Evolutionary conservation across 1,140 invertebrate species (phyloP).

Genomic region (Ectropis grisescens): DNA sequence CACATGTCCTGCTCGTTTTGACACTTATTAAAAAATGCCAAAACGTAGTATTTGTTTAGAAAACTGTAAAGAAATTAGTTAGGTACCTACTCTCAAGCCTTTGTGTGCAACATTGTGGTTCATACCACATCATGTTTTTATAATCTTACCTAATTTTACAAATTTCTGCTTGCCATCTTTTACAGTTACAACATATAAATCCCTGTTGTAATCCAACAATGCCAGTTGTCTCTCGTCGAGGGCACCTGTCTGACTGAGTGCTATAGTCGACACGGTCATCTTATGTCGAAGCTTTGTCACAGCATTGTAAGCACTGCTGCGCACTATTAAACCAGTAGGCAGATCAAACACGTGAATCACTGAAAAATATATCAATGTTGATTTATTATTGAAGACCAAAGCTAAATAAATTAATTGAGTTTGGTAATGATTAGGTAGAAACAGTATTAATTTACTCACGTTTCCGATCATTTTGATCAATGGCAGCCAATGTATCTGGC

Average conservation of each 20-base stretch:
- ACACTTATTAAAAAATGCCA: too few species aligned
- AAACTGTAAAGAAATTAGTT: too few species aligned
- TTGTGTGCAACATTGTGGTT: too few species aligned
- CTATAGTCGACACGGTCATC: slow-evolving; percentile 78
- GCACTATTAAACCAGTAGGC: slow-evolving; percentile 76
- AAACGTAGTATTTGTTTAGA: too few species aligned
- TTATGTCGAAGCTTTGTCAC: slow-evolving; percentile 73
- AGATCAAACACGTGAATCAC: slow-evolving; percentile 90
- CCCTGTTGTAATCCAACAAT: slow-evolving; percentile 59
- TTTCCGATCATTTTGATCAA: slow-evolving; percentile 86
- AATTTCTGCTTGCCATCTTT: slow-evolving; percentile 77
- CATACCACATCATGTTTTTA: too few species aligned
- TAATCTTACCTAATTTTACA: slow-evolving; percentile 83
- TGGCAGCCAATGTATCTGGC: slow-evolving; percentile 85
- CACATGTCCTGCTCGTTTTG: too few species aligned
- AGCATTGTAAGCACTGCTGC: slow-evolving; percentile 72
- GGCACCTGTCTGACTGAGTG: slow-evolving; percentile 84
- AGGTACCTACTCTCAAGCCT: too few species aligned
- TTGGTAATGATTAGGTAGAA: too few species aligned
- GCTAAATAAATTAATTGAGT: too few species aligned
- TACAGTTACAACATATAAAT: slow-evolving; percentile 72
- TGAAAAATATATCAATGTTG: too few species aligned
- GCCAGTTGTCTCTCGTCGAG: slow-evolving; percentile 62
- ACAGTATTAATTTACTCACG: too few species aligned
- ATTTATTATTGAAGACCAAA: too few species aligned